Evolutionary conservation across 2,113 vertebrate species (phyloP), one percentile per base, ranked within the genome.

Genomic region (Erythrocercus mccallii): DNA sequence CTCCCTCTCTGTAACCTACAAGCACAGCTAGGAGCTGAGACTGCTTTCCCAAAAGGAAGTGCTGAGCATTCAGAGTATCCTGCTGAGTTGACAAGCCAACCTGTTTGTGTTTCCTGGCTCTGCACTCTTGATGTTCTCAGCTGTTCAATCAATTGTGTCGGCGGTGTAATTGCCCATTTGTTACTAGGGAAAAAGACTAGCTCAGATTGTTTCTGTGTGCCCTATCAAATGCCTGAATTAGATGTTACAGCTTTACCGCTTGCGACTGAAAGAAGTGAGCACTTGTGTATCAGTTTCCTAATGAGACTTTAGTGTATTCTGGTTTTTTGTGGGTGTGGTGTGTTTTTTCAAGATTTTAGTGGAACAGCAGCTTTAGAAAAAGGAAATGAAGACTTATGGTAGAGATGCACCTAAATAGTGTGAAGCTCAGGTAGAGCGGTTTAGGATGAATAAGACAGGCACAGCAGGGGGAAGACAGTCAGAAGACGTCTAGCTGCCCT

Each of bases 91-190:
- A 91, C 86, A 81, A 73, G 25, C 56, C 21, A 81, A 70, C 72
- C 64, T 89, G 65, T 78, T 74, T 71, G 72, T 92, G 58, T 95
- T 92, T 86, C 64, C 72, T 88, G 64, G 13, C 48, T 77, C 38
- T 68, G 57, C 42, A 4, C 24, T 80, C 56, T 68, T 38, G 27
- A 8, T 40, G 20, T 72, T 74, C 54, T 76, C 37, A 44, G 40
- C n/a, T 65, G 38, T 70, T 58, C 45, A 48, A 74, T 93, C 64
- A 73, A 38, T 89, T 58, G 69, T 51, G 65, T 47, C 37, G 56
- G 72, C 47, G 74, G 4, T 47, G 61, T 70, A 85, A 74, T 81
- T 78, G 30, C 69, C 47, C 3, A 7, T 58, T 86, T 65, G 31
- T 82, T 90, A 65, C 37, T 28, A 24, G 23, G 35, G 65, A 30